phyloP scores from a whole-genome alignment of 35 echinoderm and acorn worm genomes.

The Lytechinus pictus region DNA sequence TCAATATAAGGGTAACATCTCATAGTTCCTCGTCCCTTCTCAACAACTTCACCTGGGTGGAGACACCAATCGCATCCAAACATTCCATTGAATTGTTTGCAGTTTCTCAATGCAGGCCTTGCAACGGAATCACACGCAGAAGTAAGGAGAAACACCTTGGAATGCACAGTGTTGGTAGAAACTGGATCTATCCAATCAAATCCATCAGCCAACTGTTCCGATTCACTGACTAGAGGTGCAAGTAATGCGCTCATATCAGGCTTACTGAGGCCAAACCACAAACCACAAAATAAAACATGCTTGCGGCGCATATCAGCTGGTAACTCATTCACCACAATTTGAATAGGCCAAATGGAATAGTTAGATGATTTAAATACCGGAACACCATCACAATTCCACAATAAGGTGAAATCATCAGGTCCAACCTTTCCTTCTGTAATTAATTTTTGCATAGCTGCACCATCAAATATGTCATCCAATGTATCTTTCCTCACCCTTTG shows the following conservation, averaged over 20 bases:
- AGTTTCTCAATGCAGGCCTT: constrained; percentile 49
- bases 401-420: constrained; percentile 52
- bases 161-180: background rate
- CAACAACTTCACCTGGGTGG: constrained; percentile 51
- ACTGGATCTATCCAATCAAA: constrained; percentile 56
- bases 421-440: constrained; percentile 18
- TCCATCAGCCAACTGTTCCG: constrained; percentile 35
- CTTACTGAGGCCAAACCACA: constrained; percentile 73
- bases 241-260: constrained; percentile 46
- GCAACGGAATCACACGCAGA: constrained; percentile 71
- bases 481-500: constrained; percentile 7
- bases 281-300: constrained; percentile 48
- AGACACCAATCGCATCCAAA: constrained; percentile 62
- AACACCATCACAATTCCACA: constrained; percentile 81
- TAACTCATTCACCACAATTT: constrained; percentile 57
- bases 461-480: constrained; percentile 38
- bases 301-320: constrained; percentile 24
- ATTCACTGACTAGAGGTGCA: background rate
- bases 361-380: constrained; percentile 68
- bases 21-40: constrained; percentile 48
- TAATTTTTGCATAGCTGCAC: constrained; percentile 37
- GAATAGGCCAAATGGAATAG: constrained; percentile 50
- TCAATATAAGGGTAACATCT: constrained; percentile 39
- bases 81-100: constrained; percentile 65
- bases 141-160: no score